Percentiles rank a stretch among this genome's conserved stretches.
Evolutionary conservation across 2,113 vertebrate genomes (phyloP).

Genomic region (Nanger granti): DNA sequence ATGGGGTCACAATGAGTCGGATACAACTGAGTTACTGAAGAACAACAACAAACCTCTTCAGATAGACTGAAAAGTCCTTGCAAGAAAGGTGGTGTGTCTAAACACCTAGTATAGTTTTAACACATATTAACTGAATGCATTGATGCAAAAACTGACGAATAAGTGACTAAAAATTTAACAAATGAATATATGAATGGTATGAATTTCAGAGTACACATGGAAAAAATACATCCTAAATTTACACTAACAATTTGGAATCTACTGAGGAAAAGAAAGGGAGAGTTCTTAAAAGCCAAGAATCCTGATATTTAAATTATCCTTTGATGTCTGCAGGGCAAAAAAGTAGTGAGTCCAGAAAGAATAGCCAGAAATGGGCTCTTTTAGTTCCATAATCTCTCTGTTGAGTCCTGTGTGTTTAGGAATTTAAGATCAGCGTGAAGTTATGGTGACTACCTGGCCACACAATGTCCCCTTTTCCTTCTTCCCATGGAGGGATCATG

Average conservation of each 20-base stretch:
- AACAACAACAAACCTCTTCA: neutral
- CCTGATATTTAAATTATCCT: neutral
- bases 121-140: neutral
- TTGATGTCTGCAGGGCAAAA: neutral
- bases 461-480: neutral
- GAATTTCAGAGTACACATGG: neutral
- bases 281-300: conserved; percentile 11
- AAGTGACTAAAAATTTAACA: neutral
- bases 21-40: neutral
- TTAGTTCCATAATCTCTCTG: neutral
- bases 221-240: neutral
- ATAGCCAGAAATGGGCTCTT: neutral
- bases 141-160: neutral
- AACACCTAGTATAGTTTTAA: neutral
- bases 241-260: neutral
- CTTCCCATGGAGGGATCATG: neutral
- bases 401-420: neutral
- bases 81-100: neutral
- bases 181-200: neutral
- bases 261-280: neutral
- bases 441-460: neutral
- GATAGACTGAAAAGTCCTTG: neutral
- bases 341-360: neutral
- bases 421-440: neutral
- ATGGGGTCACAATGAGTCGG: neutral